Conservation (phyloP, 92 coral and sea anemone genomes). For the Epizoanthus illoricatus region DNA sequence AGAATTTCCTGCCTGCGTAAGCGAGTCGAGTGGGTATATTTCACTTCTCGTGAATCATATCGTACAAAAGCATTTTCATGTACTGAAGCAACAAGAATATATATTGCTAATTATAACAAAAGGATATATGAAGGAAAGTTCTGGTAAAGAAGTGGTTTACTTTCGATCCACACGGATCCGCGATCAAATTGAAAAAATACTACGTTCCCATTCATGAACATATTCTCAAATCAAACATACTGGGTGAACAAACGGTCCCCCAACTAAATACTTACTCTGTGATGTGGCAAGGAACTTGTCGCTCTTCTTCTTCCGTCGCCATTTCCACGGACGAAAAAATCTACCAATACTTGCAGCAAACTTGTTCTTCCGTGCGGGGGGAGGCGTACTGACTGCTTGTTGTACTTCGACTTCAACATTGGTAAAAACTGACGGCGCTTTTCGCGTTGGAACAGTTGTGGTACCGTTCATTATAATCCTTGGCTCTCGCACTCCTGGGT, state of each 20-base stretch:
- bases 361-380: conserved; percentile 84
- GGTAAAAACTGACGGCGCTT: conserved; percentile 44
- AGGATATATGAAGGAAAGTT: not conserved
- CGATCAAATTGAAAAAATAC: not conserved
- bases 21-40: not conserved
- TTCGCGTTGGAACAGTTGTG: conserved; percentile 60
- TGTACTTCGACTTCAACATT: conserved; percentile 49
- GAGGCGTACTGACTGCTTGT: conserved; percentile 76
- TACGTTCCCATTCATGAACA: not conserved
- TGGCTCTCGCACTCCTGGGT: conserved; percentile 68
- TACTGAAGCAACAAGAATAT: not conserved
- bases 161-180: conserved; percentile 30
- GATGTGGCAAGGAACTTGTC: conserved; percentile 96
- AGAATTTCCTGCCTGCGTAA: not conserved
- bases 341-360: conserved; percentile 87
- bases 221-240: not conserved
- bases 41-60: not conserved
- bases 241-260: not conserved
- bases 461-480: conserved; percentile 74
- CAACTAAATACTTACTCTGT: conserved; percentile 70
- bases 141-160: not conserved
- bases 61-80: not conserved
- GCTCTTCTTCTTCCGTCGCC: conserved; percentile 97
- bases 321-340: conserved; percentile 96
- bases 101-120: not conserved